Conservation (phyloP, 2,113 vertebrate genomes). For the Steatornis caripensis region DNA sequence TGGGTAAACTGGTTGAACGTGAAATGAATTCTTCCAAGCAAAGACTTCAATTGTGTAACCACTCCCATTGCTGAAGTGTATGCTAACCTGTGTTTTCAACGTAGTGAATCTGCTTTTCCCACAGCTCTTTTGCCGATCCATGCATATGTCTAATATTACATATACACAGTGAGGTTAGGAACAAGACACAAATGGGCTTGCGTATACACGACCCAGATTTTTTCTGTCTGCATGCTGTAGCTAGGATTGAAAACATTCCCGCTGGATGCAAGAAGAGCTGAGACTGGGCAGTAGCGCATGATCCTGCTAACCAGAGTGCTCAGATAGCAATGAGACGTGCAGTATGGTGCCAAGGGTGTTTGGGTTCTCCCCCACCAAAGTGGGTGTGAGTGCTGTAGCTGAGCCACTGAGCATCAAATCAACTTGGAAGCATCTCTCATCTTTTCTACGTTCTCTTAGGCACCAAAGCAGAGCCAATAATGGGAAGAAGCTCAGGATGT, state of each 20-base stretch:
- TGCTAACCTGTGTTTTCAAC: conserved; percentile 4
- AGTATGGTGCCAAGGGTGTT: not conserved
- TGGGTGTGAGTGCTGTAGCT: not conserved
- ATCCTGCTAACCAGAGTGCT: not conserved
- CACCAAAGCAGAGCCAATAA: not conserved
- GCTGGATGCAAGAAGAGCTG: not conserved
- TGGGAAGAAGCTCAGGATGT: not conserved
- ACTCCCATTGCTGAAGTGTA: not conserved
- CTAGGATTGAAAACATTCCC: not conserved
- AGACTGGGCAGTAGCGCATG: not conserved
- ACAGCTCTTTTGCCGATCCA: conserved; percentile 48
- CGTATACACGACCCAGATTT: not conserved
- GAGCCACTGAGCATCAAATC: not conserved
- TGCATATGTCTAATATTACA: conserved; percentile 11
- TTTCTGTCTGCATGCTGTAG: not conserved
- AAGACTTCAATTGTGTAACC: not conserved
- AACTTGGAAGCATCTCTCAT: not conserved
- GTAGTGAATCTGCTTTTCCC: conserved; percentile 44
- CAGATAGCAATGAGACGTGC: not conserved
- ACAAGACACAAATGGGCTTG: not conserved
- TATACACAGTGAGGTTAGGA: not conserved
- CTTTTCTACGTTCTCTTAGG: not conserved
- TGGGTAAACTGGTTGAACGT: conserved; percentile 61
- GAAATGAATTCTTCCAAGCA: conserved; percentile 39
- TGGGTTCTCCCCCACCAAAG: not conserved